Evolutionary conservation across 2,888 invertebrate species (phyloP).

Genomic region (Dynastes grantii): DNA sequence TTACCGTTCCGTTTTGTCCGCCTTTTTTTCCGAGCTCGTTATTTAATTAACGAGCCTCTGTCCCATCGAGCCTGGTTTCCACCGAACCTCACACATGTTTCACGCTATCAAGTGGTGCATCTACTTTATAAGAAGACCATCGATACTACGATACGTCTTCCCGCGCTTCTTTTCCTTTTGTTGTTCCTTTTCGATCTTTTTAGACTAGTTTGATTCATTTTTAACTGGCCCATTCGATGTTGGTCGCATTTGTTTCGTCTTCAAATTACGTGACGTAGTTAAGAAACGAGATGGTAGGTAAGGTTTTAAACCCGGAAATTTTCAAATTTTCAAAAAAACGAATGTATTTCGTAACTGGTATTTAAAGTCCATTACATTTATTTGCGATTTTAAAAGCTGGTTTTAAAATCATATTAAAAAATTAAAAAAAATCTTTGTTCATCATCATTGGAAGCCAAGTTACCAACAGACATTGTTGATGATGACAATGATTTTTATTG

Average conservation of each 20-base stretch:
- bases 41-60: constrained; percentile 70
- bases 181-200: constrained; percentile 2
- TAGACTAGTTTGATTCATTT: not conserved
- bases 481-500: too few relatives aligned
- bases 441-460: too few relatives aligned
- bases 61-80: constrained; percentile 67
- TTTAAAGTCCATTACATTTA: too few relatives aligned
- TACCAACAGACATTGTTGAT: too few relatives aligned
- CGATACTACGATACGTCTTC: constrained; percentile 60
- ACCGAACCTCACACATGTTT: constrained; percentile 71
- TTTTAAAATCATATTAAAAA: too few relatives aligned
- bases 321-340: too few relatives aligned
- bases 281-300: not conserved
- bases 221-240: not conserved
- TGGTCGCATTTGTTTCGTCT: not conserved
- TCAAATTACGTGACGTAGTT: not conserved
- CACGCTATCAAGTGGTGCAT: constrained; percentile 68
- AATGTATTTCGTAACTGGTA: too few relatives aligned
- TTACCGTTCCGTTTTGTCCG: constrained; percentile 59
- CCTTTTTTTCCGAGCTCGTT: constrained; percentile 61
- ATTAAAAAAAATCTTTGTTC: too few relatives aligned
- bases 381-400: too few relatives aligned
- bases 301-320: not conserved
- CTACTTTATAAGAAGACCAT: constrained; percentile 63
- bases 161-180: constrained; percentile 11